Conservation (phyloP, 92 coral and sea anemone species). For the Umimayanthus kanabou region DNA sequence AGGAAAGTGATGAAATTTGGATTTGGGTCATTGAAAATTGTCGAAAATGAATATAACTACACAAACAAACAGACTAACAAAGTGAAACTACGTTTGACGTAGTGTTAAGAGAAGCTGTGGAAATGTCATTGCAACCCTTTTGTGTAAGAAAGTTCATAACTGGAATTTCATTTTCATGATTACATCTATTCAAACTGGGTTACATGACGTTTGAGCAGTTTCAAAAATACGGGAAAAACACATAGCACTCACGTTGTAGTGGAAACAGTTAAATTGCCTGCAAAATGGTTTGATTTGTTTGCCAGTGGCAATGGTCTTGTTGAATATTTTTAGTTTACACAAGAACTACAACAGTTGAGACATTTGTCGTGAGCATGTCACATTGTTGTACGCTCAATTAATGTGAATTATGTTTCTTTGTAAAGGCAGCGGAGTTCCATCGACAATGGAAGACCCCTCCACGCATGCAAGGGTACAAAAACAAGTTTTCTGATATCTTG, state of each 20-base stretch:
- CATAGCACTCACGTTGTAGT: too few species aligned
- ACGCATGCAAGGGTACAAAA: slow-evolving; percentile 60
- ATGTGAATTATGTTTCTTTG: background rate
- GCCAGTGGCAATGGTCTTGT: background rate
- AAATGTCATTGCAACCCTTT: background rate
- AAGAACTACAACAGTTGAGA: background rate
- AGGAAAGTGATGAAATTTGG: background rate
- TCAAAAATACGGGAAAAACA: too few species aligned
- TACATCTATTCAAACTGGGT: background rate
- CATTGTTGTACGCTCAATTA: background rate
- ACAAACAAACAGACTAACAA: too few species aligned
- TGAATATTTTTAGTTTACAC: background rate
- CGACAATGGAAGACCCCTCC: slow-evolving; percentile 84
- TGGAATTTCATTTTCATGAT: background rate
- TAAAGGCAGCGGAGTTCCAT: slow-evolving; percentile 82
- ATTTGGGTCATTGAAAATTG: too few species aligned
- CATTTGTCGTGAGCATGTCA: background rate
- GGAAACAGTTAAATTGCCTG: too few species aligned
- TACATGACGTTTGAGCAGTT: background rate
- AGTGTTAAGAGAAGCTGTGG: background rate
- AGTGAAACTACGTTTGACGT: background rate
- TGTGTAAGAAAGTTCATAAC: background rate
- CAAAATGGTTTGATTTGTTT: too few species aligned
- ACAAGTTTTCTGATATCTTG: slow-evolving; percentile 70
- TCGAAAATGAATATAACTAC: too few species aligned